phyloP scores from a whole-genome alignment of 2,888 invertebrate species.

The Tineola bisselliella region DNA sequence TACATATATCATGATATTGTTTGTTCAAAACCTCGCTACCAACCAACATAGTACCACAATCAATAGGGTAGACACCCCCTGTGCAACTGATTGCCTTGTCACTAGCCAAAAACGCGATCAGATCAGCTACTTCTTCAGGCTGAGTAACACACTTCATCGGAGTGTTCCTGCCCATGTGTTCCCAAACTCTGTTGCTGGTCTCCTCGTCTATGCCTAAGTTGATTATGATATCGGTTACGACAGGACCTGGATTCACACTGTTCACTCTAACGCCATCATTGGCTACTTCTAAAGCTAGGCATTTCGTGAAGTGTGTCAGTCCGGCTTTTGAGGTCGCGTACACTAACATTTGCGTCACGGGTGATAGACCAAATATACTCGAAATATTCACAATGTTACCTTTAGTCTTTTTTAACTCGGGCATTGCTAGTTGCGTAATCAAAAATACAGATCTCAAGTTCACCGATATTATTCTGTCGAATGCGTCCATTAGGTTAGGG shows the following conservation, averaged over 20 bases:
- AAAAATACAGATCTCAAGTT: conserved; percentile 8
- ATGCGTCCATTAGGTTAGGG: conserved; percentile 4
- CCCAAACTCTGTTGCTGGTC: neutral
- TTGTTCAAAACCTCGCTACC: too few species aligned
- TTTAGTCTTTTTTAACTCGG: conserved; percentile 18
- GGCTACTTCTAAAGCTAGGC: conserved; percentile 14
- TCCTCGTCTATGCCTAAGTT: neutral
- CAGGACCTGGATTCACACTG: conserved; percentile 11
- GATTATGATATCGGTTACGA: neutral
- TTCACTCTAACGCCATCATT: conserved; percentile 16
- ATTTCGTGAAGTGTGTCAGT: conserved; percentile 7
- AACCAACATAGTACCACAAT: neutral
- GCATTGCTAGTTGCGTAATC: conserved; percentile 17
- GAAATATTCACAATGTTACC: conserved; percentile 17
- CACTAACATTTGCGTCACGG: neutral
- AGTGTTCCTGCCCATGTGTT: neutral
- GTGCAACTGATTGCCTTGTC: conserved; percentile 23
- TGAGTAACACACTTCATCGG: conserved; percentile 8
- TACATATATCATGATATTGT: too few species aligned
- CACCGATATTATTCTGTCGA: conserved; percentile 9
- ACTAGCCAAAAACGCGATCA: conserved; percentile 24
- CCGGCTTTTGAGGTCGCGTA: conserved; percentile 14
- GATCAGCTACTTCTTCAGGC: conserved; percentile 23
- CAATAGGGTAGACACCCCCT: conserved; percentile 10
- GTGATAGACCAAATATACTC: conserved; percentile 29